phyloP scores from a whole-genome alignment of 2,113 vertebrate species.

The Trematocara macrostoma region DNA sequence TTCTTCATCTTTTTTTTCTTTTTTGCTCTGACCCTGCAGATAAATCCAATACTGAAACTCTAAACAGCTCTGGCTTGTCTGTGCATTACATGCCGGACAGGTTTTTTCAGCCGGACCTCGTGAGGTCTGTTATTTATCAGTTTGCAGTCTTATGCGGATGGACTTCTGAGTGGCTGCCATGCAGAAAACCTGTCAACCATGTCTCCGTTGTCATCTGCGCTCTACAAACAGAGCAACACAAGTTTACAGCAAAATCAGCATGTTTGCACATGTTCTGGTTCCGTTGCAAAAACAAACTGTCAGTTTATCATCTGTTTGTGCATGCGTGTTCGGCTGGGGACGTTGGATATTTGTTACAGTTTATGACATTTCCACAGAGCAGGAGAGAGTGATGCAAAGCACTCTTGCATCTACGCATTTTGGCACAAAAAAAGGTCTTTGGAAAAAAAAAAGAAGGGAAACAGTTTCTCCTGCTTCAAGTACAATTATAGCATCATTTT shows the following conservation, averaged over 20 bases:
- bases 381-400: neutral
- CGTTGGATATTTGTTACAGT: slow-evolving; percentile 34
- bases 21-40: slow-evolving; percentile 10
- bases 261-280: slow-evolving; percentile 61
- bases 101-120: neutral
- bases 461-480: neutral
- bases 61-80: neutral
- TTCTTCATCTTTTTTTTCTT: neutral
- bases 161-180: slow-evolving; percentile 41
- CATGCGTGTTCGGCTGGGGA: slow-evolving; percentile 13
- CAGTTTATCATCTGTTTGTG: slow-evolving; percentile 44
- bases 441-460: neutral
- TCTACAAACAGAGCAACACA: slow-evolving; percentile 52
- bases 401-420: slow-evolving; percentile 13
- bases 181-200: slow-evolving; percentile 43
- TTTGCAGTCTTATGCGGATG: slow-evolving; percentile 1
- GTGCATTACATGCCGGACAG: slow-evolving; percentile 1
- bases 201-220: slow-evolving; percentile 47
- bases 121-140: slow-evolving; percentile 28
- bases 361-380: slow-evolving; percentile 10
- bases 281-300: slow-evolving; percentile 49
- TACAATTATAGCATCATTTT: neutral
- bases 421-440: neutral
- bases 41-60: slow-evolving; percentile 5
- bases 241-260: slow-evolving; percentile 58